Evolutionary conservation across 1,140 invertebrate species (phyloP), one percentile per base, ranked within the genome.

Genomic region (Notospermus geniculatus): DNA sequence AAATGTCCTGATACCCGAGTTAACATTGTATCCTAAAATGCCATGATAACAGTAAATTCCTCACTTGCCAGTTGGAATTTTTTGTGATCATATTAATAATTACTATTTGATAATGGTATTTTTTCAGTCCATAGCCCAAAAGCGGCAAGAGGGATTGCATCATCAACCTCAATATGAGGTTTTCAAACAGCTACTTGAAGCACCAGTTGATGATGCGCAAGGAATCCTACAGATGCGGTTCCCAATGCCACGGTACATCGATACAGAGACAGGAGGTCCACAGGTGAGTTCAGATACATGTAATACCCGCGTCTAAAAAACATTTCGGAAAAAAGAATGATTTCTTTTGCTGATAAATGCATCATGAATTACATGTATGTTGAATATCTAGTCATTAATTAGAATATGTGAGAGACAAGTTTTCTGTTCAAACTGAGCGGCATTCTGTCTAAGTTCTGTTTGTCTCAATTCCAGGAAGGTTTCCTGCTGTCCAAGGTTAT

Each of bases 401-500:
- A n/a, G n/a, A n/a, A n/a, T n/a, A n/a, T n/a, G n/a, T n/a, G n/a
- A n/a, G n/a, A n/a, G n/a, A n/a, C 19, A 50, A 7, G 5, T 50
- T 50, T 5, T 23, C n/a, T 50, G 19, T n/a, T 4, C 25, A 23
- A 27, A 9, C 4, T 50, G 46, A 50, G 4, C 9, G 4, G 5
- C n/a, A n/a, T 23, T 7, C 4, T n/a, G n/a, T n/a, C n/a, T 50
- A 19, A 19, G 4, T 5, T 27, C 54, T 59, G 64, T 57, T 67
- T n/a, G 52, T 68, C 60, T 60, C 52, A 63, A 71, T 82, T 68
- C 85, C 65, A 98, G 88, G 95, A 97, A 52, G 87, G 97, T 71
- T 99, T 99, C 84, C 86, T 99, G 58, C 81, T 99, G 22, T 97
- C 93, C 2, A 99, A 99, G 88, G 97, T 99, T 13, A 99, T 99